These are phyloP conservation scores for Discoglossus pictus DNA, from an alignment of 2,797 vertebrate species.

Conservation along the genomic window DNA sequence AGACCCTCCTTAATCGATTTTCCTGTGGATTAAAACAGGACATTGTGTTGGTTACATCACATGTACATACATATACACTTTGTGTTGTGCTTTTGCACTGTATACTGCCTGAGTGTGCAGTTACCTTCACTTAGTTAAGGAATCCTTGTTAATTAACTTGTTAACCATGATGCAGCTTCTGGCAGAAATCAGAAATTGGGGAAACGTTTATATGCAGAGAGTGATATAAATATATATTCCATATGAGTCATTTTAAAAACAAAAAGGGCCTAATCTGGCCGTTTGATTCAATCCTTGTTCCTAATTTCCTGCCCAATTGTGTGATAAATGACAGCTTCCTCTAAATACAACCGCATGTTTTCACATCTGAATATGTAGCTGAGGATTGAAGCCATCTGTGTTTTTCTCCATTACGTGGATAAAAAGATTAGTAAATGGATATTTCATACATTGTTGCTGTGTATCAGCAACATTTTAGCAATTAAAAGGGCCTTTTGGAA, in stretches of 20 bases:
- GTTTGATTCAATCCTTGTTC: neutral
- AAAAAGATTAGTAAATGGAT: neutral
- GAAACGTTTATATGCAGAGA: too few relatives aligned
- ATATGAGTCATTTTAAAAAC: neutral
- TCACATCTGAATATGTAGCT: neutral
- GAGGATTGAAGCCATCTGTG: slow-evolving; percentile 2
- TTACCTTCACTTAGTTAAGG: too few relatives aligned
- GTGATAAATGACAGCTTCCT: neutral
- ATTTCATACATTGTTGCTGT: neutral
- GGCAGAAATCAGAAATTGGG: too few relatives aligned
- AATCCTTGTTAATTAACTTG: too few relatives aligned
- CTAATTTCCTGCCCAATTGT: neutral
- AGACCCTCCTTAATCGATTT: too few relatives aligned
- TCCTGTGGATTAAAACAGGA: too few relatives aligned
- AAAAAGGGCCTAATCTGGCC: neutral
- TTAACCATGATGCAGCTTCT: too few relatives aligned
- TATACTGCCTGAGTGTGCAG: too few relatives aligned
- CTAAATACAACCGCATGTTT: neutral
- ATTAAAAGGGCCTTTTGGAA: neutral
- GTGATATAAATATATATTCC: too few relatives aligned
- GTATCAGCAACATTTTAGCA: slow-evolving; percentile 3
- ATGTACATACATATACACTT: too few relatives aligned
- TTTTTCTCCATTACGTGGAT: neutral
- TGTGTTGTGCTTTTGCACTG: too few relatives aligned
- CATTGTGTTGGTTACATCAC: too few relatives aligned